Evolutionary conservation across 1,140 invertebrate genomes (phyloP).

Genomic region (Psilanteris sp.): DNA sequence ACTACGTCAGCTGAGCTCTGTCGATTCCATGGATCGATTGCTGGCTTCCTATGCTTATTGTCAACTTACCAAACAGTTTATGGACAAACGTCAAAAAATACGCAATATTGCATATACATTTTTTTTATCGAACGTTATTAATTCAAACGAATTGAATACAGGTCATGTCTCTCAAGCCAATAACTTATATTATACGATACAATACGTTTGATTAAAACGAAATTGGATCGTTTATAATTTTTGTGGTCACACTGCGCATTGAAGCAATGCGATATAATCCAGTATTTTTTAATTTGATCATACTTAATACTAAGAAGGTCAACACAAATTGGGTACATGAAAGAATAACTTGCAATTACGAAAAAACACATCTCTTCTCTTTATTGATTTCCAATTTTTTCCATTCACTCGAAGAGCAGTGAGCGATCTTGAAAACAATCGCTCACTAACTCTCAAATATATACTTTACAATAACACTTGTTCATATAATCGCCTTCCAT

Average conservation of each 20-base stretch:
- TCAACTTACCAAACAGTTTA: too few relatives aligned
- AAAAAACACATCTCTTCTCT: conserved; percentile 66
- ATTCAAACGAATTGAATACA: conserved; percentile 37
- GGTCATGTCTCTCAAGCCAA: conserved; percentile 44
- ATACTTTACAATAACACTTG: conserved; percentile 62
- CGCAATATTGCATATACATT: conserved; percentile 1
- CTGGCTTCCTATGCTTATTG: too few relatives aligned
- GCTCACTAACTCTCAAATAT: conserved; percentile 46
- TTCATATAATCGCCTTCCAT: conserved; percentile 36
- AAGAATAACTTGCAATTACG: conserved; percentile 45
- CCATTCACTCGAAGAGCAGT: conserved; percentile 52
- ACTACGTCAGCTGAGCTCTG: conserved; percentile 10
- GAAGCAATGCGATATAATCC: conserved; percentile 7
- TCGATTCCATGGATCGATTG: not conserved
- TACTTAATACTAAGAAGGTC: not conserved
- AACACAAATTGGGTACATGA: conserved; percentile 6
- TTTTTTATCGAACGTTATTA: conserved; percentile 31
- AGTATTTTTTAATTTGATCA: not conserved
- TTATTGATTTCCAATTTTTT: conserved; percentile 66
- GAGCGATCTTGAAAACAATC: conserved; percentile 57
- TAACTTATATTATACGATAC: conserved; percentile 12
- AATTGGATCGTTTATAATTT: conserved; percentile 3
- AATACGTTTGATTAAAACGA: conserved; percentile 2
- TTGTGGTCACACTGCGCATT: not conserved
- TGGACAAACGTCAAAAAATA: too few relatives aligned